A percentile compares a stretch with the other conserved stretches of the same genome.
Evolutionary conservation across 1,140 invertebrate species (phyloP).

Genomic region (Chironomus striatipennis): DNA sequence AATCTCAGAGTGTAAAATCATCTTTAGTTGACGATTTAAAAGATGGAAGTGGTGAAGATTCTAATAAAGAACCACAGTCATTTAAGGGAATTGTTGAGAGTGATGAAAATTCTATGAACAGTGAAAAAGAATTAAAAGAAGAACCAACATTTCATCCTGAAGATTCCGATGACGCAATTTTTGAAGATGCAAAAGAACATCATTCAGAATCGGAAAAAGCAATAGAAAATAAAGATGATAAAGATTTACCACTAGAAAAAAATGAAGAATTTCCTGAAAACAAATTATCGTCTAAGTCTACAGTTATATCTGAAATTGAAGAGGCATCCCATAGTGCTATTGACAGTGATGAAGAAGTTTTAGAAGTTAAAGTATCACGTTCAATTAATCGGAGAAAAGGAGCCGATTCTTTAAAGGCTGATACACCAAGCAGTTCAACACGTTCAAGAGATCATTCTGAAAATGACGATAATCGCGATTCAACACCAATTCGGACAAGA

Average conservation of each 20-base stretch:
- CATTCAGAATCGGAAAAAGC: not conserved
- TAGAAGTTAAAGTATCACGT: not conserved
- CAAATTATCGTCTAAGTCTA: not conserved
- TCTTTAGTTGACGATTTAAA: not conserved
- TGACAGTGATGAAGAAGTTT: constrained; percentile 2
- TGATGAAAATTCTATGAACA: not conserved
- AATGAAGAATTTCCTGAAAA: not conserved
- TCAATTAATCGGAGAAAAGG: not conserved
- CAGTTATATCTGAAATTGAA: not conserved
- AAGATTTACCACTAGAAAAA: not conserved
- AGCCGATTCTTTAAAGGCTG: not conserved
- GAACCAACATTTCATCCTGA: not conserved
- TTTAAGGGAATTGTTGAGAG: not conserved
- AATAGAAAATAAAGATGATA: not conserved
- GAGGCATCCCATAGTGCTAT: not conserved
- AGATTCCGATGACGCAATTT: not conserved
- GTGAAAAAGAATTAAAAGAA: constrained; percentile 10
- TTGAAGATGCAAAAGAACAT: not conserved
- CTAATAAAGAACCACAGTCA: not conserved
- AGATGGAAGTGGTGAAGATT: not conserved
- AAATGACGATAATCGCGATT: constrained; percentile 4
- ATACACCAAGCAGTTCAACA: not conserved
- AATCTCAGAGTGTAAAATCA: not conserved
- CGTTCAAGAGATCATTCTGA: constrained; percentile 17
- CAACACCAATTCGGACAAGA: constrained; percentile 10